Percentiles rank a stretch among this genome's conserved stretches.
phyloP scores from a whole-genome alignment of 2,113 vertebrate genomes.

The Pleuronectes platessa region DNA sequence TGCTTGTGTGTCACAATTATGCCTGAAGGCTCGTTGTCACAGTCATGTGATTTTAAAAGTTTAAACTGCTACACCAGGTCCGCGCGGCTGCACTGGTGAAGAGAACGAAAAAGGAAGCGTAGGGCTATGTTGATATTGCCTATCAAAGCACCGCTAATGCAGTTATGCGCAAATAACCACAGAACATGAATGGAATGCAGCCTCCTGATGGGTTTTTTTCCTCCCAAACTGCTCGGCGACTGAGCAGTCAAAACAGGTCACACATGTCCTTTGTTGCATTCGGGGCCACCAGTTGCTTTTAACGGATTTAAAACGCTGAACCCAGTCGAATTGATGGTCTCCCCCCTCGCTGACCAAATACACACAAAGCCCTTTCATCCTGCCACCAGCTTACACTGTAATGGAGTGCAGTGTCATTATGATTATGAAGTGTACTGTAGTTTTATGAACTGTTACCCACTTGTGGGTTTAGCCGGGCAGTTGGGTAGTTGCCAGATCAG shows the following conservation, averaged over 20 bases:
- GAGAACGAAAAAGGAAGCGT: constrained; percentile 12
- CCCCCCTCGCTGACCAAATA: constrained; percentile 15
- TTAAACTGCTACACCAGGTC: background rate
- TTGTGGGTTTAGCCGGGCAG: constrained; percentile 45
- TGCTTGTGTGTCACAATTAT: constrained; percentile 1
- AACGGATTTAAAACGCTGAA: constrained; percentile 62
- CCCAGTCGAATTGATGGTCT: constrained; percentile 23
- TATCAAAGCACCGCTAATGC: constrained; percentile 58
- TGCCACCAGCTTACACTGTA: constrained; percentile 47
- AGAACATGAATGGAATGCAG: constrained; percentile 70
- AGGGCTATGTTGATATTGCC: constrained; percentile 28
- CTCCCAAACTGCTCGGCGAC: constrained; percentile 41
- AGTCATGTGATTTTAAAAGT: background rate
- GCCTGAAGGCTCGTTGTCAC: background rate
- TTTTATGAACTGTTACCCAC: constrained; percentile 53
- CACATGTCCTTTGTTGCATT: constrained; percentile 60
- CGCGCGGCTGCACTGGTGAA: background rate
- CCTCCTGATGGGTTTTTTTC: constrained; percentile 19
- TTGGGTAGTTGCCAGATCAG: constrained; percentile 44
- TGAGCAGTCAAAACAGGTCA: constrained; percentile 66
- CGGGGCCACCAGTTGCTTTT: constrained; percentile 65
- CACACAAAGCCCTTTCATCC: constrained; percentile 47
- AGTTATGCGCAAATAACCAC: constrained; percentile 66
- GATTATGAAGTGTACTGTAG: constrained; percentile 51
- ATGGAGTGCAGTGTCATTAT: constrained; percentile 40